Evolutionary conservation across 2,113 vertebrate species (phyloP).

Genomic region (Sphaerodactylus townsendi): DNA sequence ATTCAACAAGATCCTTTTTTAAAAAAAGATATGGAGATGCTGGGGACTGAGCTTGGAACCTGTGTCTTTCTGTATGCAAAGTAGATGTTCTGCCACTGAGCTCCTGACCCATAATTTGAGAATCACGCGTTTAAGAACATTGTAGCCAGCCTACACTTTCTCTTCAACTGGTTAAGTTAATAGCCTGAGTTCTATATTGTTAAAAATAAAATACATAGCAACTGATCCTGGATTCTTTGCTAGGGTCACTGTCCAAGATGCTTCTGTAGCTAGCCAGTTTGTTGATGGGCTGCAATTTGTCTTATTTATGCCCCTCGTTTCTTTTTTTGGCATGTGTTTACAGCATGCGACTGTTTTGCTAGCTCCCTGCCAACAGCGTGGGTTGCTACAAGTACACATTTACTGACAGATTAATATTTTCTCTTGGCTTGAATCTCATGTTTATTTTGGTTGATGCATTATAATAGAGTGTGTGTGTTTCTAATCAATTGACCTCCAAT

Average conservation of each 20-base stretch:
- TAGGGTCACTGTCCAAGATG: not conserved
- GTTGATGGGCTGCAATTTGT: constrained; percentile 53
- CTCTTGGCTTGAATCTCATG: constrained; percentile 48
- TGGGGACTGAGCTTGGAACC: too few relatives aligned
- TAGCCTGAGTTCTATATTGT: not conserved
- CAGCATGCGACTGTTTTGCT: constrained; percentile 43
- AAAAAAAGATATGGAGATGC: too few relatives aligned
- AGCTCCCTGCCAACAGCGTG: constrained; percentile 56
- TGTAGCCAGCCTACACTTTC: not conserved
- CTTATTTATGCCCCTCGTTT: constrained; percentile 57
- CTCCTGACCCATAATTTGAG: too few relatives aligned
- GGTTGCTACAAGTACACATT: constrained; percentile 52
- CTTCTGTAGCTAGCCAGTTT: constrained; percentile 35
- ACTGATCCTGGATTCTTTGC: not conserved
- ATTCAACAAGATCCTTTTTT: too few relatives aligned
- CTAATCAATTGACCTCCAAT: constrained; percentile 54
- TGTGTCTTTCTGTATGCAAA: too few relatives aligned
- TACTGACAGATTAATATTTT: constrained; percentile 69
- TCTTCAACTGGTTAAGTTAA: constrained; percentile 2
- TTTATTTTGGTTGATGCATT: constrained; percentile 51
- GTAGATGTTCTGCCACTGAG: too few relatives aligned
- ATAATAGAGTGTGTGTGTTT: constrained; percentile 58
- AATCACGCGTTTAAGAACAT: not conserved
- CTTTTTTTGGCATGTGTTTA: constrained; percentile 51
- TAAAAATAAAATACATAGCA: constrained; percentile 16